A percentile compares a stretch with the other conserved stretches of the same genome.
These are phyloP conservation scores for Chromoteleia sp. DNA, from an alignment of 2,888 invertebrate species.

Conservation along the genomic window DNA sequence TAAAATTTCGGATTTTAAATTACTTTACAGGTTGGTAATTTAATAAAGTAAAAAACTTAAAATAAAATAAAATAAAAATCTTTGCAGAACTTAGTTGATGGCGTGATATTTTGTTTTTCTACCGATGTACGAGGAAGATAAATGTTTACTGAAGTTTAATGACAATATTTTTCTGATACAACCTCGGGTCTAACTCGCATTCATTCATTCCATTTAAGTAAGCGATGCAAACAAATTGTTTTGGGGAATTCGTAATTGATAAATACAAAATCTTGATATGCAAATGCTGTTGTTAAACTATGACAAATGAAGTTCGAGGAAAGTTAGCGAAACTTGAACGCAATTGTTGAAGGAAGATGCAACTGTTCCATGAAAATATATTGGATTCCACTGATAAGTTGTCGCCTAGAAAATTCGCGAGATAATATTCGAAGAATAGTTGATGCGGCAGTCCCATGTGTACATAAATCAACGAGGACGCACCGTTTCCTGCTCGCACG, in stretches of 20 bases:
- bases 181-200: no score
- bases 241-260: conserved; percentile 15
- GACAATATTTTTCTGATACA: no score
- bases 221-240: conserved; percentile 22
- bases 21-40: no score
- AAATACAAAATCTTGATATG: conserved; percentile 34
- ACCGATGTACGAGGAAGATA: no score
- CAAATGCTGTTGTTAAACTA: conserved; percentile 34
- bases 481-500: conserved; percentile 78
- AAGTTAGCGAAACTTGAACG: conserved; percentile 49
- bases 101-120: no score
- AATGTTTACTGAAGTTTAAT: no score
- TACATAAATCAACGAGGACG: conserved; percentile 78
- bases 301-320: conserved; percentile 39
- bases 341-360: conserved; percentile 25
- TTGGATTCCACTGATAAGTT: conserved; percentile 57
- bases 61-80: no score
- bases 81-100: no score
- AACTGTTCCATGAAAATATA: conserved; percentile 55
- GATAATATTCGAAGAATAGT: conserved; percentile 64
- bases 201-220: no score
- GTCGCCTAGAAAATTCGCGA: conserved; percentile 59
- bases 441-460: conserved; percentile 57
- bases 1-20: no score
- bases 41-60: no score